phyloP scores from a whole-genome alignment of 2,113 vertebrate species.

The Mirounga angustirostris region DNA sequence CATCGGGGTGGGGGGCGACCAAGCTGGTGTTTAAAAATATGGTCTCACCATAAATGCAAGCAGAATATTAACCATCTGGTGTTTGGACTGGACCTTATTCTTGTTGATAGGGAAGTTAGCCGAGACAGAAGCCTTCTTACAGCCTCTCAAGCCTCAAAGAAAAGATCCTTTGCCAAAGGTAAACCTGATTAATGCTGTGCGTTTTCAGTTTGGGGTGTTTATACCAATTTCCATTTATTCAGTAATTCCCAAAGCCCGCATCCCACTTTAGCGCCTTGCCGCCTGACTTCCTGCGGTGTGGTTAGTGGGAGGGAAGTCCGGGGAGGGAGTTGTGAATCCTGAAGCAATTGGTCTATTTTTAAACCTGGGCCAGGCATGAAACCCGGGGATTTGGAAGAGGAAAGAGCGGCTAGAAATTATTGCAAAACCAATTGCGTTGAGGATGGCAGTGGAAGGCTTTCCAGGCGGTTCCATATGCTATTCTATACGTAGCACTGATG shows the following conservation, averaged over 20 bases:
- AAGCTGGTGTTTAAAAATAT: neutral
- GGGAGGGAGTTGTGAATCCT: neutral
- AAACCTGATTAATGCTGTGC: rapidly evolving
- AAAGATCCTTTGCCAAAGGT: neutral
- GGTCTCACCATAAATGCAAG: neutral
- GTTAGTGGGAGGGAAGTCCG: slow-evolving; percentile 1
- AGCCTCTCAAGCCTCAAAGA: neutral
- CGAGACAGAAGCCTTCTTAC: no score
- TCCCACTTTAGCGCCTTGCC: neutral
- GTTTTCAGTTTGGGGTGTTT: neutral
- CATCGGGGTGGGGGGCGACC: no score
- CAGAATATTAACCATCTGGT: neutral
- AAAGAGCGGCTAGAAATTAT: neutral
- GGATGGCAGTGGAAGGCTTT: neutral
- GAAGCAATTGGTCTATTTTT: neutral
- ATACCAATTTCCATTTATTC: neutral
- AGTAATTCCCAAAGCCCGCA: neutral
- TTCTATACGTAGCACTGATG: rapidly evolving
- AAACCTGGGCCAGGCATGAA: neutral
- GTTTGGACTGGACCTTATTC: neutral
- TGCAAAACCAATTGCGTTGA: neutral
- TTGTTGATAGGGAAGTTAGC: neutral
- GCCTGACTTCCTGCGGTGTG: neutral
- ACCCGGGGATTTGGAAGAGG: neutral
- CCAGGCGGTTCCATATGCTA: neutral